Evolutionary conservation across 30 jellyfish, hydroid and myxozoan species (phyloP), one percentile per base, ranked within the genome.

Genomic region (Catostylus mosaicus): DNA sequence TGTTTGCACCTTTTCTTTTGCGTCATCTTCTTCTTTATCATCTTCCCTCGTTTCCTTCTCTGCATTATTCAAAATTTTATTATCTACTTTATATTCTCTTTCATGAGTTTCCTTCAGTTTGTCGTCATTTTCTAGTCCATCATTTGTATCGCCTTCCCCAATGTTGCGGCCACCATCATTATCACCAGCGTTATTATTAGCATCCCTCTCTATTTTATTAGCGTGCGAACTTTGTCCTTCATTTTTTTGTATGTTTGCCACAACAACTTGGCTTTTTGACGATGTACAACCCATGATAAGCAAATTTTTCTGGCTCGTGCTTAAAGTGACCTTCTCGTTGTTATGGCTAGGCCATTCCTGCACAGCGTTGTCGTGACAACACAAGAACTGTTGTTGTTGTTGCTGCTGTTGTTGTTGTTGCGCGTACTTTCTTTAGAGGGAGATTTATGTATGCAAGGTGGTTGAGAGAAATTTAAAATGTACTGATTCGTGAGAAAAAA

Each of bases 251-350:
- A 34, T 16, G 19, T 30, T 54, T 30, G 63, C 52, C n/a, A 36
- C 71, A 20, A 56, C 75, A 47, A 51, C 63, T 18, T 32, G 74
- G 34, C 46, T 33, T 29, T 74, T 74, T 52, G 85, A 74, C 7
- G 85, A 74, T 57, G 85, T 30, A 31, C 85, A 74, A 7, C 85
- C 85, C 85, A 74, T 74, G 50, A 1, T 52, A 14, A 23, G 3
- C 12, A 50, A 8, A 27, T 23, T 27, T 5, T 27, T 4, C 24
- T 18, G 63, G n/a, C n/a, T n/a, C n/a, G n/a, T n/a, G n/a, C n/a
- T n/a, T n/a, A n/a, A n/a, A n/a, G n/a, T n/a, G n/a, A n/a, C n/a
- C n/a, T n/a, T n/a, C n/a, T n/a, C n/a, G n/a, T n/a, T n/a, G n/a
- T n/a, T n/a, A n/a, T n/a, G n/a, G 27, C 5, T 8, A 5, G 14